A percentile compares a stretch with the other conserved stretches of the same genome.
Conservation (phyloP, 2,113 vertebrate species). For the Zingel zingel region DNA sequence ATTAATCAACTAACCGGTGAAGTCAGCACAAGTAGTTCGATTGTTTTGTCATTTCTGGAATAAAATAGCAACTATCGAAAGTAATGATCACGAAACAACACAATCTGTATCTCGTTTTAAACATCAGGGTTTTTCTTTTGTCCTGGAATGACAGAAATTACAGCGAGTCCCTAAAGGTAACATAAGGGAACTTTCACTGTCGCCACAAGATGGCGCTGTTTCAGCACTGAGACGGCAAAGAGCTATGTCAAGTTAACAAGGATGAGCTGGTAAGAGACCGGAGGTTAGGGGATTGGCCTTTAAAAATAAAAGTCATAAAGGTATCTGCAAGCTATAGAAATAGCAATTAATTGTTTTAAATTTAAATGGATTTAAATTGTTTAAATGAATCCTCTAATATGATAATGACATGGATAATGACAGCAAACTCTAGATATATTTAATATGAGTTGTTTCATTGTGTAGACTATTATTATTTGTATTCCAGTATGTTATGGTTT, state of each 20-base stretch:
- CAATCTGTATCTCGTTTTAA: background rate
- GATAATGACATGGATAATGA: no score
- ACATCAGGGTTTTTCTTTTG: background rate
- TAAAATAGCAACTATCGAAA: background rate
- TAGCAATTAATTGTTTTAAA: background rate
- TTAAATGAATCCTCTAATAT: background rate
- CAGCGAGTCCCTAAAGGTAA: background rate
- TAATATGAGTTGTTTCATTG: background rate
- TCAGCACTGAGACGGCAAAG: background rate
- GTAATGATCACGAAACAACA: background rate
- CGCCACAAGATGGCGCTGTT: conserved; percentile 42
- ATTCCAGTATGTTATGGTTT: background rate
- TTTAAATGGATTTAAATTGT: background rate
- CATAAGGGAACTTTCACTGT: accelerated
- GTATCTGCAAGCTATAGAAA: no score
- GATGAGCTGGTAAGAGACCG: accelerated
- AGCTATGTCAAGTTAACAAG: background rate
- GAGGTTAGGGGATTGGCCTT: background rate
- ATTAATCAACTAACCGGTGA: background rate
- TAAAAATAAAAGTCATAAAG: conserved; percentile 7
- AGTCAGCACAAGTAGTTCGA: background rate
- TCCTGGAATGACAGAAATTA: background rate
- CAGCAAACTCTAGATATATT: background rate
- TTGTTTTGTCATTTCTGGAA: background rate
- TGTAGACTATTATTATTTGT: background rate